These are phyloP conservation scores for Alloscopus bannaensis DNA, from an alignment of 2,888 invertebrate species.

Conservation along the genomic window DNA sequence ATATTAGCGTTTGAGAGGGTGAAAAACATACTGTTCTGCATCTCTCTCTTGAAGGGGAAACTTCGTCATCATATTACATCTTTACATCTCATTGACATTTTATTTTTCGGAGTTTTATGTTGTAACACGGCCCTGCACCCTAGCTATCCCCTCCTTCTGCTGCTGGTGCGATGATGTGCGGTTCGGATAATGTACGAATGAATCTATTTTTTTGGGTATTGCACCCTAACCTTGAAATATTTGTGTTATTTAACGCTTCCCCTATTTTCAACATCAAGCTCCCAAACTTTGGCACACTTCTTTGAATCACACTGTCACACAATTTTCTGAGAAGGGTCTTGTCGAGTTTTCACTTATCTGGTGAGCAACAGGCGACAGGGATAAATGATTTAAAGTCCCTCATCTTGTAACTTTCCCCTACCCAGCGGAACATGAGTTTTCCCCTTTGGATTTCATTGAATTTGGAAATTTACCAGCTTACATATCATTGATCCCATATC, in stretches of 20 bases:
- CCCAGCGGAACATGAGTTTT: conserved; percentile 21
- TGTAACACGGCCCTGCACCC: too few relatives aligned
- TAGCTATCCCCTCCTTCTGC: conserved; percentile 8
- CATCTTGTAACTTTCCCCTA: conserved; percentile 31
- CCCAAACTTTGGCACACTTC: too few relatives aligned
- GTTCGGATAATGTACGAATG: conserved; percentile 21
- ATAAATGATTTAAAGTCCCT: conserved; percentile 58
- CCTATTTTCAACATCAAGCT: conserved; percentile 20
- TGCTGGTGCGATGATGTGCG: conserved; percentile 20
- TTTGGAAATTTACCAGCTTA: too few relatives aligned
- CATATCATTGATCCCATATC: too few relatives aligned
- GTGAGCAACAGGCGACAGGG: conserved; percentile 60
- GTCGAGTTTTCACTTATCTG: conserved; percentile 47
- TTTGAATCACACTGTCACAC: not conserved
- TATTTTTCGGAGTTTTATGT: not conserved
- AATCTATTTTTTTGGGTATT: too few relatives aligned
- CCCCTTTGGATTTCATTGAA: not conserved
- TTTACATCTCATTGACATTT: conserved; percentile 13
- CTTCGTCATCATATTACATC: not conserved
- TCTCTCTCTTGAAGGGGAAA: not conserved
- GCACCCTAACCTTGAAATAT: not conserved
- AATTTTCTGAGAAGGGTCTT: too few relatives aligned
- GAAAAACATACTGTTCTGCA: too few relatives aligned
- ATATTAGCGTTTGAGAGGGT: too few relatives aligned
- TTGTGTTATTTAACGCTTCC: not conserved